These are phyloP conservation scores for Luffia ferchaultella DNA, from an alignment of 2,888 invertebrate genomes.

Conservation along the genomic window DNA sequence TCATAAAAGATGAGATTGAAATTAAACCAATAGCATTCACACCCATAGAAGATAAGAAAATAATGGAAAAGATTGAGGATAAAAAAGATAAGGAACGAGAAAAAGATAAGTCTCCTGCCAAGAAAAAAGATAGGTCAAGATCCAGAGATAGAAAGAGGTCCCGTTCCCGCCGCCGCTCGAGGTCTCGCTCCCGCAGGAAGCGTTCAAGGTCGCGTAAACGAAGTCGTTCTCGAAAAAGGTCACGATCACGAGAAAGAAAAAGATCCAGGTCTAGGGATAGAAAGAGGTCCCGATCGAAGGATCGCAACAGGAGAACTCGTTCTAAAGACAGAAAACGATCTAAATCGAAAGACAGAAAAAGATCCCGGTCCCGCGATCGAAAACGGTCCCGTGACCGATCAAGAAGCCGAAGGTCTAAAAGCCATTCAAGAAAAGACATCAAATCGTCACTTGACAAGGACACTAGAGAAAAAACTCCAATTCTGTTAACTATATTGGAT, in stretches of 20 bases:
- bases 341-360: conserved; percentile 48
- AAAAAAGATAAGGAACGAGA: conserved; percentile 22
- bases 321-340: conserved; percentile 51
- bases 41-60: conserved; percentile 36
- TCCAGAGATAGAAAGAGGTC: conserved; percentile 53
- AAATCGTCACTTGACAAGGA: conserved; percentile 6
- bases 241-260: conserved; percentile 53
- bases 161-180: conserved; percentile 66
- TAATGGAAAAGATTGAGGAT: conserved; percentile 22
- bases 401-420: neutral
- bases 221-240: conserved; percentile 53
- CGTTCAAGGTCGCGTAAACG: conserved; percentile 40
- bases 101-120: conserved; percentile 39
- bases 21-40: conserved; percentile 37
- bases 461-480: conserved; percentile 28
- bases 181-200: conserved; percentile 51
- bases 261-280: conserved; percentile 54
- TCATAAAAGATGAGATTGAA: conserved; percentile 16
- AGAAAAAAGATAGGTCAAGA: conserved; percentile 52
- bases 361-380: conserved; percentile 38
- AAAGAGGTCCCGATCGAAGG: conserved; percentile 48
- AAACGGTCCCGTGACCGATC: conserved; percentile 1
- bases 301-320: conserved; percentile 49
- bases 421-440: conserved; percentile 14
- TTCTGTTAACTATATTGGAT: neutral